phyloP scores from a whole-genome alignment of 2,113 vertebrate species.

The Colius striatus region DNA sequence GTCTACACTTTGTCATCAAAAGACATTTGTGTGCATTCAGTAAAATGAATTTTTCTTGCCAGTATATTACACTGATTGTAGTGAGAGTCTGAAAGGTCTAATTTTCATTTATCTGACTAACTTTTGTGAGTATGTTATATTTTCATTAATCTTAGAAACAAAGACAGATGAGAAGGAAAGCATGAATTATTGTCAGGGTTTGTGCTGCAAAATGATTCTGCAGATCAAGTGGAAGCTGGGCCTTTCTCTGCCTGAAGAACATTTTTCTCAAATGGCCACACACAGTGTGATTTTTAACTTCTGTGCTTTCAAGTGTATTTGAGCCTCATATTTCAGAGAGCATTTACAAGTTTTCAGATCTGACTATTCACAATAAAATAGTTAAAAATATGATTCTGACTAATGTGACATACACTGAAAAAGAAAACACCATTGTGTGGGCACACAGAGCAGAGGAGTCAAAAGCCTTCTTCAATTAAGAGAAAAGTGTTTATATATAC shows the following conservation, averaged over 20 bases:
- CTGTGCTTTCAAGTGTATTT: background rate
- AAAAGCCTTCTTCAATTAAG: background rate
- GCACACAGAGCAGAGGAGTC: background rate
- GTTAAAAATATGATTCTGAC: background rate
- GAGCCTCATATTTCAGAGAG: background rate
- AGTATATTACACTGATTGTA: background rate
- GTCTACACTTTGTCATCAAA: background rate
- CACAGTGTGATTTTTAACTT: background rate
- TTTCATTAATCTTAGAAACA: background rate
- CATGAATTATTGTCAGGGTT: background rate
- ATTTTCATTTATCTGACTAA: background rate
- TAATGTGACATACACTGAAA: background rate
- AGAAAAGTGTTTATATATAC: background rate
- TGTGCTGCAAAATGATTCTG: background rate
- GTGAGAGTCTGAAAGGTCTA: background rate
- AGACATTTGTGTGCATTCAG: accelerated
- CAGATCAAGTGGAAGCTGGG: background rate
- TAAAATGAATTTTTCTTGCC: background rate
- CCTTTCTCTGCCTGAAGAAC: background rate
- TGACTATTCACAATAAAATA: background rate
- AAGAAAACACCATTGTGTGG: background rate
- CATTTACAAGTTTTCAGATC: background rate
- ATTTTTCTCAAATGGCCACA: background rate
- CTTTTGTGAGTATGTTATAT: background rate
- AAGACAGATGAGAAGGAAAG: background rate